Percentiles rank a stretch among this genome's conserved stretches.
phyloP scores from a whole-genome alignment of 1,140 invertebrate species.

The Heliconius eleuchia region DNA sequence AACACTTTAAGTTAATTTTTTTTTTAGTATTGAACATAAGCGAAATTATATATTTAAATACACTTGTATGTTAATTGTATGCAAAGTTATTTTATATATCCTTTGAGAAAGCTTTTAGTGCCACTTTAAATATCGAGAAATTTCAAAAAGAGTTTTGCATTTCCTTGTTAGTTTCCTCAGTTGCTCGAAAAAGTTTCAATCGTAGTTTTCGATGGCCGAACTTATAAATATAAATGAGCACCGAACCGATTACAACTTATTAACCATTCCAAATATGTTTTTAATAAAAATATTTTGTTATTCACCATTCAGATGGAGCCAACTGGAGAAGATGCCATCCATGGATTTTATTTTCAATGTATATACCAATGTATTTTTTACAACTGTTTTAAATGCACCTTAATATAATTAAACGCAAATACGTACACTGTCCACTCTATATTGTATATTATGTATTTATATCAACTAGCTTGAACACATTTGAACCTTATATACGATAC shows the following conservation, averaged over 20 bases:
- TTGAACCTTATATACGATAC: constrained; percentile 19
- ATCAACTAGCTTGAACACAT: constrained; percentile 16
- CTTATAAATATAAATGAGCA: not conserved
- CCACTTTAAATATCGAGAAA: constrained; percentile 12
- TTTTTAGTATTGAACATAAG: not conserved
- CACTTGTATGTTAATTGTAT: constrained; percentile 12
- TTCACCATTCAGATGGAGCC: constrained; percentile 58
- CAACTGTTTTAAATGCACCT: constrained; percentile 38
- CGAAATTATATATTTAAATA: not conserved
- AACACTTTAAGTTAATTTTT: not conserved
- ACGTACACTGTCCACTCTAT: constrained; percentile 44
- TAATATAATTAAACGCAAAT: constrained; percentile 35
- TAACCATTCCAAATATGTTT: not conserved
- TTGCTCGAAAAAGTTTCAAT: not conserved
- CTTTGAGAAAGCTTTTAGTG: constrained; percentile 13
- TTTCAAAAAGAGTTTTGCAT: constrained; percentile 7
- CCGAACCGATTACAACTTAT: not conserved
- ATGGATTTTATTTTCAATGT: constrained; percentile 48
- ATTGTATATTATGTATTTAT: constrained; percentile 17
- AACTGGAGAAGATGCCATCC: constrained; percentile 58
- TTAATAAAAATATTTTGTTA: not conserved
- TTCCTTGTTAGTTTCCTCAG: not conserved
- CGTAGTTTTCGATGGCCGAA: not conserved
- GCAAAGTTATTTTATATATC: constrained; percentile 12
- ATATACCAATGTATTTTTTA: constrained; percentile 33